Percentiles rank a stretch among this genome's conserved stretches.
Evolutionary conservation across 2,888 invertebrate species (phyloP).

Genomic region (Seira musarum): DNA sequence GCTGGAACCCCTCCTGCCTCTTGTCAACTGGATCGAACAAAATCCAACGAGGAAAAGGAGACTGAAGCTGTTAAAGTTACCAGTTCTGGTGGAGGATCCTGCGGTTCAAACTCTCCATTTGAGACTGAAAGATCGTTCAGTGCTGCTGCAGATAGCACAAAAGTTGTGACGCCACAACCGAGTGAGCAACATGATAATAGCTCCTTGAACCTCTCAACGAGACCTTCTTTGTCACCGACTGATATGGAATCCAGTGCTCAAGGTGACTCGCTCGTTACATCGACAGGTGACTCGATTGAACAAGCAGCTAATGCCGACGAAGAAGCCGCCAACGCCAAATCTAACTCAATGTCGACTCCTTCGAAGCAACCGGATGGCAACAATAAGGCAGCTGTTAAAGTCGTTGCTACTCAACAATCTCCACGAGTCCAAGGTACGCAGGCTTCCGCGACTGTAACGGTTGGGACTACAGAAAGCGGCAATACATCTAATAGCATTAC

Average conservation of each 20-base stretch:
- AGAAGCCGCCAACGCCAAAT: conserved; percentile 47
- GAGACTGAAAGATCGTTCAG: conserved; percentile 71
- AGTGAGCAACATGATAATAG: conserved; percentile 36
- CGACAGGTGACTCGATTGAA: conserved; percentile 64
- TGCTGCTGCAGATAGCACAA: conserved; percentile 27
- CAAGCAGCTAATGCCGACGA: conserved; percentile 52
- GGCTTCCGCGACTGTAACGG: neutral
- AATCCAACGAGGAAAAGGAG: conserved; percentile 13
- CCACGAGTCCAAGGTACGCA: conserved; percentile 16
- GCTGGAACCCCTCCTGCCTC: conserved; percentile 16
- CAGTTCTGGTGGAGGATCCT: conserved; percentile 39
- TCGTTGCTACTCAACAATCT: conserved; percentile 29
- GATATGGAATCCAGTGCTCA: conserved; percentile 43
- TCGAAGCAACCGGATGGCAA: neutral
- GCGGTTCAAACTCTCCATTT: conserved; percentile 33
- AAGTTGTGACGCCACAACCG: conserved; percentile 40
- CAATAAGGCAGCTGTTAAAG: conserved; percentile 6
- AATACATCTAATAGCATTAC: neutral
- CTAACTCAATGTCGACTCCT: conserved; percentile 9
- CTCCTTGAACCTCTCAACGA: conserved; percentile 30
- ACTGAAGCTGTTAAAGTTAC: conserved; percentile 3
- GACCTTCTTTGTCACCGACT: conserved; percentile 27
- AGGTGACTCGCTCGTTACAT: conserved; percentile 64
- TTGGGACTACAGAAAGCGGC: neutral
- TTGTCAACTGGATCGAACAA: neutral